Conservation (phyloP, 1,140 invertebrate species). For the Planococcus citri region DNA sequence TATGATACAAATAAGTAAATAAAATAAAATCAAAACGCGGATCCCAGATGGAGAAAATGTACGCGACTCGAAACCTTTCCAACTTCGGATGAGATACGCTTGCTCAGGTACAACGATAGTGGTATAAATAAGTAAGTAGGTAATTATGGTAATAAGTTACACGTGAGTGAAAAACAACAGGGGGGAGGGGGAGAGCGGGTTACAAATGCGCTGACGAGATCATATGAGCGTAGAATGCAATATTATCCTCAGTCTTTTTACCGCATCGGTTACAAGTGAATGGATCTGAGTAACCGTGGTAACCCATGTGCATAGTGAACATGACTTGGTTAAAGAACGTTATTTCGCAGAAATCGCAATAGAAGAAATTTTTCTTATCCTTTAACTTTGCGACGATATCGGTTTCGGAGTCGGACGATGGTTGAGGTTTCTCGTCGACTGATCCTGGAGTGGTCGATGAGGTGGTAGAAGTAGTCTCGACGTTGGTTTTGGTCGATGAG, state of each 20-base stretch:
- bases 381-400: neutral
- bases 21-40: no score
- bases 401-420: constrained; percentile 10
- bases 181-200: no score
- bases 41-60: no score
- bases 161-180: no score
- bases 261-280: constrained; percentile 94
- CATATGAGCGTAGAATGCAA: constrained; percentile 86
- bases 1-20: no score
- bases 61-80: no score
- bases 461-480: neutral
- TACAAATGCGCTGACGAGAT: constrained; percentile 9
- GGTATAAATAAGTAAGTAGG: no score
- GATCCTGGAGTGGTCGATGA: neutral
- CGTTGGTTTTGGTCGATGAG: neutral
- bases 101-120: no score
- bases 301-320: constrained; percentile 92
- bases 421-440: neutral
- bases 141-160: no score
- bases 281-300: constrained; percentile 79
- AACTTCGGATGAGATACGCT: no score
- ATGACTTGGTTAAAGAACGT: constrained; percentile 79
- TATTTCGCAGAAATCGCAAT: constrained; percentile 79
- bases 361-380: constrained; percentile 34
- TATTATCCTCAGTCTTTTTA: constrained; percentile 59